These are phyloP conservation scores for Ericerus pela DNA, from an alignment of 1,140 invertebrate genomes.

Conservation along the genomic window DNA sequence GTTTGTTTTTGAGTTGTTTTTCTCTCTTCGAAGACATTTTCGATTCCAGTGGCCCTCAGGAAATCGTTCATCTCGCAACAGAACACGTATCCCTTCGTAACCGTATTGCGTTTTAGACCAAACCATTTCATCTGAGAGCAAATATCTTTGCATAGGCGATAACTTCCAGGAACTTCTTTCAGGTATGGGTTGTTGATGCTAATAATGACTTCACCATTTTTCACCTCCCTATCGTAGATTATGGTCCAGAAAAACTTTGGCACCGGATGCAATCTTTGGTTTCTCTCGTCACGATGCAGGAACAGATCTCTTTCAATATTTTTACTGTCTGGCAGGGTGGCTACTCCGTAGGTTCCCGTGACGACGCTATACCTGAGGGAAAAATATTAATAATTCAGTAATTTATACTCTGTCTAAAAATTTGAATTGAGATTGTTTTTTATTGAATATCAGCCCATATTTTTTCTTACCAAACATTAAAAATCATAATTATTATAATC, in stretches of 20 bases:
- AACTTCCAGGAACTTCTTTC: background rate
- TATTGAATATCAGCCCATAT: too few species aligned
- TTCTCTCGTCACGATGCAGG: conserved; percentile 32
- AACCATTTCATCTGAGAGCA: conserved; percentile 22
- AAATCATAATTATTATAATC: too few species aligned
- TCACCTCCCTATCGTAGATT: conserved; percentile 36
- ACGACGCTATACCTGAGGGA: conserved; percentile 29
- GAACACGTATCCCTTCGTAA: conserved; percentile 21
- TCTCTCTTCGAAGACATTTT: background rate
- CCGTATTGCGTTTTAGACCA: conserved; percentile 17
- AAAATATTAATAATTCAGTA: background rate
- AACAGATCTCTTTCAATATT: conserved; percentile 33
- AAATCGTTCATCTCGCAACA: conserved; percentile 15
- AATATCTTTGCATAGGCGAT: conserved; percentile 13
- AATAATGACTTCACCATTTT: conserved; percentile 40
- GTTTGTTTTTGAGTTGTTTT: too few species aligned
- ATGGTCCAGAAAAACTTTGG: conserved; percentile 46
- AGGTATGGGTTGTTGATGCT: conserved; percentile 47
- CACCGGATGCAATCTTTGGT: conserved; percentile 34
- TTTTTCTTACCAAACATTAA: too few species aligned
- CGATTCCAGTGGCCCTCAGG: background rate
- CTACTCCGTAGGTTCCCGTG: conserved; percentile 39
- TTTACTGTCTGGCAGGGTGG: conserved; percentile 34
- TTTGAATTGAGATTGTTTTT: background rate
- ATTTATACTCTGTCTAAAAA: background rate